These are phyloP conservation scores for Drosophila lacertosa DNA, from an alignment of 1,140 invertebrate species.

Conservation along the genomic window DNA sequence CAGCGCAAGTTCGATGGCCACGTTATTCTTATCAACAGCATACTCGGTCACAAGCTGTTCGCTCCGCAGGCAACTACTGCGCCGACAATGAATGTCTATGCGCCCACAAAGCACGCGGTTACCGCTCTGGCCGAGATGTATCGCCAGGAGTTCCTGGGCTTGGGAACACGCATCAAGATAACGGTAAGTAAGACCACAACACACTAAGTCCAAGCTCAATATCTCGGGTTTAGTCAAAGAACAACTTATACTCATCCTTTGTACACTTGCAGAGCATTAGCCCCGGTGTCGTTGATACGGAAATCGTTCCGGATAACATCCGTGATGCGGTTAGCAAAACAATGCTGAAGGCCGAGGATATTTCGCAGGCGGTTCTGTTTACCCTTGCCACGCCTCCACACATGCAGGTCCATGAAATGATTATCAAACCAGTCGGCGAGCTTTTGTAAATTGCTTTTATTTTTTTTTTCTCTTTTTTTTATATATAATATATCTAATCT, in stretches of 20 bases:
- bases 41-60: slow-evolving; percentile 85
- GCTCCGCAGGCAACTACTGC: slow-evolving; percentile 65
- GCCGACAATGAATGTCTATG: slow-evolving; percentile 85
- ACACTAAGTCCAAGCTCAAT: slow-evolving; percentile 47
- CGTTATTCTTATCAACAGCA: slow-evolving; percentile 89
- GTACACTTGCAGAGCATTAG: slow-evolving; percentile 85
- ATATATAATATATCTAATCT: background rate
- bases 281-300: slow-evolving; percentile 86
- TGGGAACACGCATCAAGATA: slow-evolving; percentile 88
- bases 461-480: background rate
- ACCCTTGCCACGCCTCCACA: slow-evolving; percentile 84
- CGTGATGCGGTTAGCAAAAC: slow-evolving; percentile 23
- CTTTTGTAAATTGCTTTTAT: slow-evolving; percentile 29
- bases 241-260: background rate
- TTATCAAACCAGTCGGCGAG: slow-evolving; percentile 74
- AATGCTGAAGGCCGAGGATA: slow-evolving; percentile 84
- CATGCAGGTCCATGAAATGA: slow-evolving; percentile 84
- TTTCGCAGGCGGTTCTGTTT: slow-evolving; percentile 85
- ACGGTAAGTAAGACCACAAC: slow-evolving; percentile 85
- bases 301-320: slow-evolving; percentile 83
- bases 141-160: slow-evolving; percentile 86
- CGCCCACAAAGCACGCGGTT: slow-evolving; percentile 89
- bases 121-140: slow-evolving; percentile 88
- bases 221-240: too few relatives aligned
- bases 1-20: slow-evolving; percentile 88